Evolutionary conservation across 2,797 vertebrate genomes (phyloP).

Genomic region (Synaphobranchus kaupii): DNA sequence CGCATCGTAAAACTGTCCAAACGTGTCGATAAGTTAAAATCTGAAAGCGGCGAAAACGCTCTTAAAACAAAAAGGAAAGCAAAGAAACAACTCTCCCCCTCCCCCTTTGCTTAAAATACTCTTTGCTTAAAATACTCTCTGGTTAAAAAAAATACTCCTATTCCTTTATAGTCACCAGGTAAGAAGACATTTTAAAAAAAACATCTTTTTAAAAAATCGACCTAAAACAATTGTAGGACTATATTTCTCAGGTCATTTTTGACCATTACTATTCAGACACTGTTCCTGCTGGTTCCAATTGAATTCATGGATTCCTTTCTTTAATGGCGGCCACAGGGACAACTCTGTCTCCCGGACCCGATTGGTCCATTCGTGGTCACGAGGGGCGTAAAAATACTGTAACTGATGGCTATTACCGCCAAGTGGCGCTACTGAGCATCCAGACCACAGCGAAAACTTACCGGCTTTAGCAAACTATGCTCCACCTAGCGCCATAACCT

Average conservation of each 20-base stretch:
- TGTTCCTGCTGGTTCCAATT: conserved; percentile 83
- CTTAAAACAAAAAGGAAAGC: conserved; percentile 50
- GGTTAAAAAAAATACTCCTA: conserved; percentile 56
- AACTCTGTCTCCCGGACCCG: conserved; percentile 81
- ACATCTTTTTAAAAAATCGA: background rate
- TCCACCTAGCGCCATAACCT: conserved; percentile 9
- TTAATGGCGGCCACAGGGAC: conserved; percentile 99
- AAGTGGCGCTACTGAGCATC: conserved; percentile 24
- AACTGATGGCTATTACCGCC: conserved; percentile 19
- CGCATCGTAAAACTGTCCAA: conserved; percentile 41
- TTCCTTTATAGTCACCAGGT: conserved; percentile 56
- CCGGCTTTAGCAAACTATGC: background rate
- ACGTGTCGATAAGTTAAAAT: conserved; percentile 23
- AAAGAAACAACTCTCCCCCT: conserved; percentile 78
- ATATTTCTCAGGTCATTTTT: conserved; percentile 21
- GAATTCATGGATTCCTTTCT: conserved; percentile 94
- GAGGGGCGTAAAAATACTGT: conserved; percentile 48
- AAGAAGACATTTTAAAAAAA: background rate
- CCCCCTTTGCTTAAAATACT: conserved; percentile 69
- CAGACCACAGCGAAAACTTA: conserved; percentile 14
- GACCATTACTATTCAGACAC: conserved; percentile 11
- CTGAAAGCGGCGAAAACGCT: conserved; percentile 42
- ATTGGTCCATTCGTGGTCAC: conserved; percentile 80
- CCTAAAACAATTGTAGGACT: background rate
- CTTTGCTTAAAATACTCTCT: conserved; percentile 30